Base-by-base conservation (phyloP, 2,888 invertebrate genomes). In the Ceriagrion tenellum region DNA sequence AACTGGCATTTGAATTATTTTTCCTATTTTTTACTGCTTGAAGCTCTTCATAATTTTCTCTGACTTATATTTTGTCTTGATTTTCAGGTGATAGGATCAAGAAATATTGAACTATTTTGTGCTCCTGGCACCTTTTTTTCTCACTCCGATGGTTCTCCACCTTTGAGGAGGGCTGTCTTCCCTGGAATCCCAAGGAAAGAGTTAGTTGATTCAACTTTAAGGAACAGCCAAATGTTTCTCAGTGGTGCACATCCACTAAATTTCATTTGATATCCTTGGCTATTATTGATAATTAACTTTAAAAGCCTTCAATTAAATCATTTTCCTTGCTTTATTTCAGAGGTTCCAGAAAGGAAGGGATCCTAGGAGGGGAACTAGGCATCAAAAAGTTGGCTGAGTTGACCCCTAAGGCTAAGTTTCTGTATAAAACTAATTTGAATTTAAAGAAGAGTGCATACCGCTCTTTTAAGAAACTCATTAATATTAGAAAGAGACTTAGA, bases 381-480 rank as follows among this genome's bases (percentile, higher is more conserved):
- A 3, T 69, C 69, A 69, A 69, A n/a, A 69, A 69, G 69, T n/a
- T 69, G n/a, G n/a, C 69, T 23, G 69, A n/a, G 3, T n/a, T 69
- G 69, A 69, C 69, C n/a, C 69, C 69, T 26, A 69, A 26, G 69
- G 69, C 69, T 69, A 69, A 69, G 69, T 69, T n/a, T 69, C 69
- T 69, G 23, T 69, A 69, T 69, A 69, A 69, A 69, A 69, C 23
- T 69, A 69, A 69, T 69, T 26, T 26, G n/a, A 69, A 2, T 69
- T 69, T n/a, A 26, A 69, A 69, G 26, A 69, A 69, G 26, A 69
- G 12, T 26, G 3, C 26, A 26, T 12, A 69, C 26, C 69, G 69
- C 69, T 69, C 69, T 69, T 69, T 26, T 69, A 1, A 69, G 26
- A 69, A 69, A 12, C 69, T 69, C 26, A 26, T 69, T n/a, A 23